Evolutionary conservation across 1,140 invertebrate species (phyloP), one percentile per base, ranked within the genome.

Genomic region (Drosophila pectinifera): DNA sequence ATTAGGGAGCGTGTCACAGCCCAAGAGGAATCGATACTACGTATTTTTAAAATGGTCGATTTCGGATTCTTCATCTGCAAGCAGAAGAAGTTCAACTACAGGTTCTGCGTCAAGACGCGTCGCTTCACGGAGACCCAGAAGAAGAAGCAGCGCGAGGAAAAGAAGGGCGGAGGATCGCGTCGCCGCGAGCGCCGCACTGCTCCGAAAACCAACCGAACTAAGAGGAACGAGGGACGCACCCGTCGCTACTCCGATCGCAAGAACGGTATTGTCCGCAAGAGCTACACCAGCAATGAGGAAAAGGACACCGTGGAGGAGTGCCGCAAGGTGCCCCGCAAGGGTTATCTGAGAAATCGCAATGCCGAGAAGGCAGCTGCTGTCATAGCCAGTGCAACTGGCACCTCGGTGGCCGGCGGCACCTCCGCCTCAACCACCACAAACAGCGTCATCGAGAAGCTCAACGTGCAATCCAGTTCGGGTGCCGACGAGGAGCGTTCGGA

Each of bases 1-100:
- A 91, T 94, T 41, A 94, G 94, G 7, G 93, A 93, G 46, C 93
- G 93, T 65, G 93, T 95, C 42, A 94, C 93, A 51, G 86, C 93
- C 1, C 93, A 93, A 68, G 95, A 96, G 82, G 95, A 96, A 84
- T 94, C 94, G 20, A 91, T 96, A 18, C 89, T 96, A 26, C 94
- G 96, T 75, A 94, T 94, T 20, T 91, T 95, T 36, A 96, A 96
- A 88, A 93, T 97, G 58, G 92, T 96, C n/a, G 93, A 95, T 55
- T 96, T 96, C 92, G 96, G 96, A 3, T 94, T 92, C 67, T 92
- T 91, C 18, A 90, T 92, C 10, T 92, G 91, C 73, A 92, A 92
- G 22, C 86, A 92, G 39, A 92, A 92, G 64, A 92, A 92, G 56
- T 92, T 92, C 14, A 91, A 92, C 26, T 92, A 92, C 78, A 84